phyloP scores from a whole-genome alignment of 1,140 invertebrate genomes.

The Halesus radiatus region DNA sequence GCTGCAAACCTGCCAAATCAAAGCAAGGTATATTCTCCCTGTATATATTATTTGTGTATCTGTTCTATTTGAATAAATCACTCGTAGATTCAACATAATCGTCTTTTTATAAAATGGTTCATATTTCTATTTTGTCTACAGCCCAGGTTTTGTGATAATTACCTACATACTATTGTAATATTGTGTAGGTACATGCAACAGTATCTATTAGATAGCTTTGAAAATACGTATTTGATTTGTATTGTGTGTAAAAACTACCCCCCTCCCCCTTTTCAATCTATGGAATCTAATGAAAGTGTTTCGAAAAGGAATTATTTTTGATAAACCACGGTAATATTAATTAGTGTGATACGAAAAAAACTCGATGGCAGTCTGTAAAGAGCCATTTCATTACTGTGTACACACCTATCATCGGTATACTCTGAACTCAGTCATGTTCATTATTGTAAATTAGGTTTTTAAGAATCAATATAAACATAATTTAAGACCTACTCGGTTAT shows the following conservation, averaged over 20 bases:
- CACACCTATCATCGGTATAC: background rate
- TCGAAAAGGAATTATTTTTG: slow-evolving; percentile 22
- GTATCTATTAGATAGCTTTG: background rate
- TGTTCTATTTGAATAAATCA: too few relatives aligned
- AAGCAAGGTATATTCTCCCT: background rate
- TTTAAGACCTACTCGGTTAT: too few relatives aligned
- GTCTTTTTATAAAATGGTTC: too few relatives aligned
- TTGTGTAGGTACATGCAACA: background rate
- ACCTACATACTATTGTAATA: background rate
- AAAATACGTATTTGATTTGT: background rate
- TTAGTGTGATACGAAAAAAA: background rate
- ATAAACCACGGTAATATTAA: slow-evolving; percentile 12
- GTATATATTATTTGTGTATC: too few relatives aligned
- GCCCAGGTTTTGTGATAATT: background rate
- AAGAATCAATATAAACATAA: too few relatives aligned
- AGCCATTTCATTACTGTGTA: background rate
- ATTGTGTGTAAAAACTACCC: background rate
- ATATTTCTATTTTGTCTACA: too few relatives aligned
- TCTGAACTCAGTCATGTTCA: background rate
- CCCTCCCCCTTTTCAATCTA: background rate
- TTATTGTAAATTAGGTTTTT: background rate
- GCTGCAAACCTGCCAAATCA: too few relatives aligned
- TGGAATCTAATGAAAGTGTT: background rate
- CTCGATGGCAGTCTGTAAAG: too few relatives aligned
- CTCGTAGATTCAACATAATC: too few relatives aligned